phyloP scores from a whole-genome alignment of 2,888 invertebrate genomes.

The Papilio elwesi region DNA sequence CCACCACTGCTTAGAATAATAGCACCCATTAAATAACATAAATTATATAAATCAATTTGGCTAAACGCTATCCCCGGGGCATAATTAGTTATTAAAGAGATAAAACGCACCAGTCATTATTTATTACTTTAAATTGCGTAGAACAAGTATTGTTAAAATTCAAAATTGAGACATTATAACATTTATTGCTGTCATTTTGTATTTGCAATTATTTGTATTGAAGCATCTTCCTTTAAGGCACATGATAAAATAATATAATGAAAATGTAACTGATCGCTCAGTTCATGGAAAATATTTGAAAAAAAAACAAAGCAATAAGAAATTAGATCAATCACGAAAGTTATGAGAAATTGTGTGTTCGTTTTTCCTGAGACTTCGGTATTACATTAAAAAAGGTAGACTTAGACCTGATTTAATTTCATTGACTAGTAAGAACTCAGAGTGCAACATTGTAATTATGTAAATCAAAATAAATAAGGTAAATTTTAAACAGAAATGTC shows the following conservation, averaged over 20 bases:
- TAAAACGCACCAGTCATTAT: not conserved
- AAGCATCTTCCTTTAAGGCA: too few relatives aligned
- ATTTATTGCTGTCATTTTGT: not conserved
- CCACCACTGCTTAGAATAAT: too few relatives aligned
- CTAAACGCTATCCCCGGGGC: not conserved
- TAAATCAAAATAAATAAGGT: conserved; percentile 13
- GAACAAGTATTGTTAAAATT: not conserved
- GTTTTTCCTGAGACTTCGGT: too few relatives aligned
- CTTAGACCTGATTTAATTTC: not conserved
- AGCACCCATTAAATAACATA: not conserved
- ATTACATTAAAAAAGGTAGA: too few relatives aligned
- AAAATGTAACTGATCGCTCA: too few relatives aligned
- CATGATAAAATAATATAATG: too few relatives aligned
- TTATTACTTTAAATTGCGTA: not conserved
- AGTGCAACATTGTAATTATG: not conserved
- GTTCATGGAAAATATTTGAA: too few relatives aligned
- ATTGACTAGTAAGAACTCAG: not conserved
- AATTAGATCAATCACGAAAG: too few relatives aligned
- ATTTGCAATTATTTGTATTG: too few relatives aligned
- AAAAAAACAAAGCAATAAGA: too few relatives aligned
- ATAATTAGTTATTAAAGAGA: not conserved
- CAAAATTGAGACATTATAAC: not conserved
- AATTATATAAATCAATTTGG: not conserved
- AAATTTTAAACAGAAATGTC: not conserved
- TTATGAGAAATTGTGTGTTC: not conserved